These are phyloP conservation scores for Tenthredo notha DNA, from an alignment of 2,888 invertebrate genomes.

Conservation along the genomic window DNA sequence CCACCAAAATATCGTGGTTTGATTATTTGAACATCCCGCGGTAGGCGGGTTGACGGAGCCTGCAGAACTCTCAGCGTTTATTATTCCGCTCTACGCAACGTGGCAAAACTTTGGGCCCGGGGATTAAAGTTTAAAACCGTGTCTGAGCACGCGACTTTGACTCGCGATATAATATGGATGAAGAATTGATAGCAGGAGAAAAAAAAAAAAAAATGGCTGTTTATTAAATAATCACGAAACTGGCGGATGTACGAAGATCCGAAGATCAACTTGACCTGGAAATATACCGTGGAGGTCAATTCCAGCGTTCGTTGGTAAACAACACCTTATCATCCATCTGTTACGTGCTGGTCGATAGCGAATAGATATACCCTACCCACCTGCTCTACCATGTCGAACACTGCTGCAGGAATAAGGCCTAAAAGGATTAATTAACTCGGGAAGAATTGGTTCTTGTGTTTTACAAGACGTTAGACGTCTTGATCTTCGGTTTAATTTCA, in stretches of 20 bases:
- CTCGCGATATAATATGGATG: neutral
- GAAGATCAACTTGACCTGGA: slow-evolving; percentile 15
- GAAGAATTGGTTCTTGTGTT: neutral
- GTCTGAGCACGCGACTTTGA: slow-evolving; percentile 22
- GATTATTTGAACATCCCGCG: slow-evolving; percentile 43
- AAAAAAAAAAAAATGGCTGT: neutral
- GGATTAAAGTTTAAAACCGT: neutral
- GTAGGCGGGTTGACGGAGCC: slow-evolving; percentile 23
- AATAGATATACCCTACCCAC: neutral
- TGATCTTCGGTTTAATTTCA: neutral
- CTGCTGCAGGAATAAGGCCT: neutral
- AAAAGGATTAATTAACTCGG: neutral
- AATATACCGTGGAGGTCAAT: slow-evolving; percentile 13
- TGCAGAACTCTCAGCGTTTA: slow-evolving; percentile 15
- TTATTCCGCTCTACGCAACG: slow-evolving; percentile 29
- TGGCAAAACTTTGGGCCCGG: neutral
- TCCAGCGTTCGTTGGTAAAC: slow-evolving; percentile 1
- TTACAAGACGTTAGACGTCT: neutral
- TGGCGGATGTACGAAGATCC: neutral
- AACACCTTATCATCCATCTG: slow-evolving; percentile 40
- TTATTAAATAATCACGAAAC: neutral
- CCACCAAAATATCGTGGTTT: slow-evolving; percentile 42
- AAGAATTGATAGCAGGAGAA: neutral
- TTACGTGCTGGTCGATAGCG: slow-evolving; percentile 12
- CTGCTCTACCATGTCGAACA: neutral